Base-by-base conservation (phyloP, 2,113 vertebrate species). In the Rhinolophus ferrumequinum region DNA sequence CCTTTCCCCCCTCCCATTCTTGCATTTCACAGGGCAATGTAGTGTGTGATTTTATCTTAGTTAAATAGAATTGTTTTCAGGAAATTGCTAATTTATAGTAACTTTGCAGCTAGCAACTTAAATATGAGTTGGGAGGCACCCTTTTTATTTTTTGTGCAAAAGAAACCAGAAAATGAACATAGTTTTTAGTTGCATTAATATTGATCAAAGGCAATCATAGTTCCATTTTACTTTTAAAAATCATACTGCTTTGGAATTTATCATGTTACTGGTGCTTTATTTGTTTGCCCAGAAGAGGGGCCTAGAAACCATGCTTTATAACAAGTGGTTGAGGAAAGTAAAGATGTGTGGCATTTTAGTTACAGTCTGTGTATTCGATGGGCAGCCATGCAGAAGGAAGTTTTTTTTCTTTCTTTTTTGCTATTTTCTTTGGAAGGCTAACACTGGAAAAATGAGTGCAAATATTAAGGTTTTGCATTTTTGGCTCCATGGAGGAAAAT, bases 101-200 rank as follows among this genome's bases (percentile, higher is more conserved):
- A 47, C 80, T 90, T 90, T 90, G 60, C 38, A 67, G 83, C 44
- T 64, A 66, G 44, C 15, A 81, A 24, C 38, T 90, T 90, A 91
- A 88, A 33, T 93, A 50, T 50, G 16, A 85, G 30, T 93, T 93
- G n/a, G 24, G 70, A 94, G 56, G 60, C 30, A 33, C 28, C 72
- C 13, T 50, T 85, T 86, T 86, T 60, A 38, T 95, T 90, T 11
- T 12, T 35, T 79, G 18, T 80, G 50, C 62, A 62, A 67, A 73
- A 72, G 19, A 85, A 94, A 62, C 56, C 62, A 90, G 95, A 82
- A 93, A 93, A 54, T 93, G 56, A 18, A 56, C 84, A 82, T 90
- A 50, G 8, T 73, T 52, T 88, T 80, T 85, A 88, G 70, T 95
- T 67, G 64, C 9, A 72, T 44, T 79, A 58, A 73, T 88, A 26